These are phyloP conservation scores for Thunnus thynnus DNA, from an alignment of 2,113 vertebrate species.

Conservation along the genomic window DNA sequence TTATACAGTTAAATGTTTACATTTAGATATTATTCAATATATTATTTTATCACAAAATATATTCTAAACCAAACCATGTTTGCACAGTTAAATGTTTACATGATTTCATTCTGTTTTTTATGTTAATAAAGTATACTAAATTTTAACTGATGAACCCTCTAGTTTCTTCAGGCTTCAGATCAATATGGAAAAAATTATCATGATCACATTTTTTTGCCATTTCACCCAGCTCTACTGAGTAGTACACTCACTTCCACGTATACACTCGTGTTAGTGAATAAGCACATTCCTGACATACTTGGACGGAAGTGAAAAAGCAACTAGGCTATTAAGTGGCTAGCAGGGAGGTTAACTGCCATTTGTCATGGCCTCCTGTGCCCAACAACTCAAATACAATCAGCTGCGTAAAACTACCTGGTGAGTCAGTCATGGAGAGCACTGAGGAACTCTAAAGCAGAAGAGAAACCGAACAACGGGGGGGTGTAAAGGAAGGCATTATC, in stretches of 20 bases:
- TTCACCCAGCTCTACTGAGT: too few species aligned
- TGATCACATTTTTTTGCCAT: too few species aligned
- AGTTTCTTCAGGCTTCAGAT: too few species aligned
- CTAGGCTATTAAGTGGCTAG: conserved; percentile 38
- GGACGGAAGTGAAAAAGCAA: conserved; percentile 68
- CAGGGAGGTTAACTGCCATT: conserved; percentile 40
- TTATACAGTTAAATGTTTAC: too few species aligned
- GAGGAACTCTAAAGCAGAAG: conserved; percentile 81
- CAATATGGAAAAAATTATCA: too few species aligned
- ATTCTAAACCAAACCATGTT: too few species aligned
- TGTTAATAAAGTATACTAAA: too few species aligned
- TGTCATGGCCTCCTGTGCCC: conserved; percentile 39
- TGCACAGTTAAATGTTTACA: too few species aligned
- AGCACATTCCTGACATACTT: conserved; percentile 67
- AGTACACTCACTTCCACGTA: conserved; percentile 31
- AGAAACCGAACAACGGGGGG: conserved; percentile 67
- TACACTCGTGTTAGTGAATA: conserved; percentile 35
- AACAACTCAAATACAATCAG: conserved; percentile 21
- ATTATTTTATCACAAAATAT: too few species aligned
- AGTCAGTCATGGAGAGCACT: conserved; percentile 56
- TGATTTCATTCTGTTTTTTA: too few species aligned
- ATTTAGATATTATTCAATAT: too few species aligned
- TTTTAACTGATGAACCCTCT: too few species aligned
- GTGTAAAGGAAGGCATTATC: conserved; percentile 14
- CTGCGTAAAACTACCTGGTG: conserved; percentile 52